Conservation (phyloP, 2,797 vertebrate species). For the Antrozous pallidus region DNA sequence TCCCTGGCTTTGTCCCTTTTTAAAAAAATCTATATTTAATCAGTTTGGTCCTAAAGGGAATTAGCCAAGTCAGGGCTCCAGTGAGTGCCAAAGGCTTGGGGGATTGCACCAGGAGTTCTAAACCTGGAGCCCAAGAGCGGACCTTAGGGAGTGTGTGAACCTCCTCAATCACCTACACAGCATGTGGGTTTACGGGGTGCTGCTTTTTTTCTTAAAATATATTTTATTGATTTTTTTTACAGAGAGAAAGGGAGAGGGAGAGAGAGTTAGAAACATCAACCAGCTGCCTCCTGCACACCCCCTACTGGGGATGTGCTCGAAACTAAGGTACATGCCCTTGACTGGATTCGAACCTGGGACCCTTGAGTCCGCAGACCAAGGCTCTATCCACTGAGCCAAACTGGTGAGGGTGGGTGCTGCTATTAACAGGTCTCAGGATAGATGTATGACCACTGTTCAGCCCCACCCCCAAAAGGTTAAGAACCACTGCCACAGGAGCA, state of each 20-base stretch:
- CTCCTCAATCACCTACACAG: background rate
- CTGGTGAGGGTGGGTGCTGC: background rate
- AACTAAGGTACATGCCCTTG: too few relatives aligned
- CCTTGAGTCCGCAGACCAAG: too few relatives aligned
- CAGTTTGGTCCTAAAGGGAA: background rate
- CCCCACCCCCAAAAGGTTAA: background rate
- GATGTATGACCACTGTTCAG: background rate
- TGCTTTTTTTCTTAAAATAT: background rate
- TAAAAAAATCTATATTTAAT: slow-evolving; percentile 31
- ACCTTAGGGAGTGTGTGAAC: background rate
- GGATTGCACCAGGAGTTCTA: background rate
- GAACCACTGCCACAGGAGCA: background rate
- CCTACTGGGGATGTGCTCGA: too few relatives aligned
- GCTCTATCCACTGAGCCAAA: too few relatives aligned
- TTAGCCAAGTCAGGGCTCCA: slow-evolving; percentile 26
- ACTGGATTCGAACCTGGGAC: too few relatives aligned
- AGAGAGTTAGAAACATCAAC: too few relatives aligned
- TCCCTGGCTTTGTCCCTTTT: slow-evolving; percentile 5
- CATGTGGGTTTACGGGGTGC: background rate
- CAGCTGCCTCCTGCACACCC: too few relatives aligned
- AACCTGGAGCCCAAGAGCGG: background rate
- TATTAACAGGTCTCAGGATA: background rate
- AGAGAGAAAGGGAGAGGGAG: too few relatives aligned
- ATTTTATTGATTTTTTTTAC: too few relatives aligned
- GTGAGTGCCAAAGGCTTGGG: background rate